These are phyloP conservation scores for Matsumurasca onukii DNA, from an alignment of 1,140 invertebrate genomes.

Conservation along the genomic window DNA sequence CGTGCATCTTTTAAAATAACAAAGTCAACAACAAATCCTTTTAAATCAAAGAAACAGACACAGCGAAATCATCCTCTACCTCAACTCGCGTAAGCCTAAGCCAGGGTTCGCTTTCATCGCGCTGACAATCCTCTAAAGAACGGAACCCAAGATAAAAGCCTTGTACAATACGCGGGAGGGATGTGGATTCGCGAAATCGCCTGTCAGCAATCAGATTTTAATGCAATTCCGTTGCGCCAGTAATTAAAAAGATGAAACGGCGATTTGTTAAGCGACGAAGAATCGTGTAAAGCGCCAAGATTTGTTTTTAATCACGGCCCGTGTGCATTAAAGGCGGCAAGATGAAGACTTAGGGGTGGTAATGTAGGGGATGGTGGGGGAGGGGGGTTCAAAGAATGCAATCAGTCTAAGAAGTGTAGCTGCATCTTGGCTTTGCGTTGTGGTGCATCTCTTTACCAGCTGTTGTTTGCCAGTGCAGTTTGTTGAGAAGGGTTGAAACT, in stretches of 20 bases:
- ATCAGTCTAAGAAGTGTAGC: background rate
- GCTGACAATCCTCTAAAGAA: constrained; percentile 7
- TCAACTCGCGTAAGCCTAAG: too few relatives aligned
- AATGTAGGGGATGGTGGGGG: background rate
- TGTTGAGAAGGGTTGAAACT: background rate
- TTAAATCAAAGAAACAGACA: too few relatives aligned
- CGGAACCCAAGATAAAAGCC: background rate
- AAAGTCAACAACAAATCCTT: too few relatives aligned
- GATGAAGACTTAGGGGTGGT: background rate
- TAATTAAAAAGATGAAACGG: constrained; percentile 26
- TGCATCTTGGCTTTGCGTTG: too few relatives aligned
- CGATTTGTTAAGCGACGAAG: constrained; percentile 24
- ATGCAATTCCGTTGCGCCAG: constrained; percentile 25
- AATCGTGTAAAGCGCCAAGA: constrained; percentile 20
- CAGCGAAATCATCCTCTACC: too few relatives aligned
- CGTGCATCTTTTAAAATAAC: too few relatives aligned
- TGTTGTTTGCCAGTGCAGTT: background rate
- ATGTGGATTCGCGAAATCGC: background rate
- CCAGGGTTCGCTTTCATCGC: too few relatives aligned
- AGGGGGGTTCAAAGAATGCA: constrained; percentile 21
- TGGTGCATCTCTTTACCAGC: background rate
- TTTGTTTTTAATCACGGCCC: constrained; percentile 26
- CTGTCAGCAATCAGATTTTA: constrained; percentile 24
- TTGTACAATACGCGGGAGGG: constrained; percentile 15
- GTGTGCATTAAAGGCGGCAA: constrained; percentile 21